Percentiles rank a stretch among this genome's conserved stretches.
Conservation (phyloP, 1,140 invertebrate species). For the Rhopalosiphum maidis region DNA sequence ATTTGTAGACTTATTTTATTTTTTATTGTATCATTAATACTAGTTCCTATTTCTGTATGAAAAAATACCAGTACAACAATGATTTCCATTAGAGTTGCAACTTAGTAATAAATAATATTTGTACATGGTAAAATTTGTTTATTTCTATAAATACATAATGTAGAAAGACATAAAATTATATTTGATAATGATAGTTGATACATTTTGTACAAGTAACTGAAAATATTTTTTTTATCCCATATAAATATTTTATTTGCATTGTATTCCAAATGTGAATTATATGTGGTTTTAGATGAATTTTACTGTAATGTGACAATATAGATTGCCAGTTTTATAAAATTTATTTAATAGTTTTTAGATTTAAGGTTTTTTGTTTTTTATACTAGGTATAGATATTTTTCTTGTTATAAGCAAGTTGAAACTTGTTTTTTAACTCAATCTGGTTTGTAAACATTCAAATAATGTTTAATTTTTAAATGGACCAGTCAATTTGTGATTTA, state of each 20-base stretch:
- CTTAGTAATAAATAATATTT: neutral
- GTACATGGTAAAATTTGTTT: constrained; percentile 26
- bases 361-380: neutral
- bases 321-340: neutral
- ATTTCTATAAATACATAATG: neutral
- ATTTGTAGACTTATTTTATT: constrained; percentile 29
- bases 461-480: constrained; percentile 13
- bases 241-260: neutral
- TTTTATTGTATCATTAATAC: constrained; percentile 30
- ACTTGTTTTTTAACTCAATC: neutral
- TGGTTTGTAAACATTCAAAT: neutral
- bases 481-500: constrained; percentile 51
- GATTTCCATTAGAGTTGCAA: constrained; percentile 4
- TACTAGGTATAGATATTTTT: neutral
- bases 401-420: neutral
- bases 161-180: neutral
- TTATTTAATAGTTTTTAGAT: neutral
- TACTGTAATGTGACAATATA: neutral
- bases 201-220: neutral
- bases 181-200: neutral
- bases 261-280: neutral
- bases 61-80: constrained; percentile 32
- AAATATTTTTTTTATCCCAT: neutral
- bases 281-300: neutral
- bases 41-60: constrained; percentile 44